phyloP scores from a whole-genome alignment of 2,888 invertebrate genomes.

The Eudasyphora cyanicolor region DNA sequence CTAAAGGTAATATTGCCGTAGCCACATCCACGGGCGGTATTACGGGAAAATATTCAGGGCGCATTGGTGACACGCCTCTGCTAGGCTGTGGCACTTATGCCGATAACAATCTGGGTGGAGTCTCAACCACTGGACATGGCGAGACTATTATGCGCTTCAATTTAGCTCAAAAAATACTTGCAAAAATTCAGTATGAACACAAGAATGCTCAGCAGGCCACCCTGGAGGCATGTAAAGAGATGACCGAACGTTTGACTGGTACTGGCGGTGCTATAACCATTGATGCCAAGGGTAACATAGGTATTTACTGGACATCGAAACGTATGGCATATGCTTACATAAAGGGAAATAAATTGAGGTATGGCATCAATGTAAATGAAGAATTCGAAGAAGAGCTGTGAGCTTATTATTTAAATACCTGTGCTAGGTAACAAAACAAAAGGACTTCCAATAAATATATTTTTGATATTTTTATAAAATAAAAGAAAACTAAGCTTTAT shows the following conservation, averaged over 20 bases:
- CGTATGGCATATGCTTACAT: slow-evolving; percentile 87
- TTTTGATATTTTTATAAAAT: no score
- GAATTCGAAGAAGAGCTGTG: slow-evolving; percentile 63
- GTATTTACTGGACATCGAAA: slow-evolving; percentile 85
- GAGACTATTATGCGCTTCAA: slow-evolving; percentile 90
- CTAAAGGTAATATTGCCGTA: slow-evolving; percentile 86
- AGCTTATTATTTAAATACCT: no score
- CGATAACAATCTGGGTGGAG: slow-evolving; percentile 86
- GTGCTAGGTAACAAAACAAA: no score
- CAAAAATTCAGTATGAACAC: slow-evolving; percentile 83
- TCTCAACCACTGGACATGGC: slow-evolving; percentile 91
- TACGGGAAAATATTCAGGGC: slow-evolving; percentile 87
- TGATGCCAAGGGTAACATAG: slow-evolving; percentile 84
- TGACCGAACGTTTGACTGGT: slow-evolving; percentile 85
- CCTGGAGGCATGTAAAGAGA: slow-evolving; percentile 82
- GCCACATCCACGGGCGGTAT: slow-evolving; percentile 93
- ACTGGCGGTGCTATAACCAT: slow-evolving; percentile 88
- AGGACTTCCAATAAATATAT: no score
- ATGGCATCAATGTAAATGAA: slow-evolving; percentile 83
- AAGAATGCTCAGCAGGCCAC: slow-evolving; percentile 83
- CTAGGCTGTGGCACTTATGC: slow-evolving; percentile 89
- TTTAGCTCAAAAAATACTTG: slow-evolving; percentile 86
- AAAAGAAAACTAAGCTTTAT: no score
- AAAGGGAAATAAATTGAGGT: slow-evolving; percentile 80
- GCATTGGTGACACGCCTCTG: slow-evolving; percentile 88